Percentiles rank a stretch among this genome's conserved stretches.
Conservation (phyloP, 2,888 invertebrate genomes). For the Lamproptera curius region DNA sequence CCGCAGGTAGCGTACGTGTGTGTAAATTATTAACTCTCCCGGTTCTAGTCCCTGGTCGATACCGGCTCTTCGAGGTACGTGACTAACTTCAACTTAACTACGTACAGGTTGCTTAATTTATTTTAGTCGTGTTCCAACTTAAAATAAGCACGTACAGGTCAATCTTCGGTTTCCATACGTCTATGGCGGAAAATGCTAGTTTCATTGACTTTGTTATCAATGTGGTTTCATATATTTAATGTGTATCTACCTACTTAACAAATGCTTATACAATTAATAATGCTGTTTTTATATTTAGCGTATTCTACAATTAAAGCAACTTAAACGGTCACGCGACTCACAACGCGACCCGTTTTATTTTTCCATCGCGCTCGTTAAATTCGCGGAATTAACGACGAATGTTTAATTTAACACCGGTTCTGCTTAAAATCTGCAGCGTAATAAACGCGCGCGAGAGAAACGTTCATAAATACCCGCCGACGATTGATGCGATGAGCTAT, state of each 20-base stretch:
- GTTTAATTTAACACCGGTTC: conserved; percentile 10
- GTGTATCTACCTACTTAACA: no score
- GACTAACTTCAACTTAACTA: conserved; percentile 17
- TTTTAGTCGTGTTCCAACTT: conserved; percentile 7
- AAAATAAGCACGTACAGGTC: not conserved
- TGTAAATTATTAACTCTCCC: conserved; percentile 51
- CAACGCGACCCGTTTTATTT: no score
- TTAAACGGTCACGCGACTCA: no score
- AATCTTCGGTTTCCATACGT: not conserved
- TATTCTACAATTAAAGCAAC: no score
- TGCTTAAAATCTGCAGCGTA: conserved; percentile 8
- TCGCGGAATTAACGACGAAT: not conserved
- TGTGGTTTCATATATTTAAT: no score
- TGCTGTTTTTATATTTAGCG: no score
- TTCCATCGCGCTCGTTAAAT: not conserved
- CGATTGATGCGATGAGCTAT: conserved; percentile 14
- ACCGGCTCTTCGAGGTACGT: conserved; percentile 20
- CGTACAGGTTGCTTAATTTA: conserved; percentile 10
- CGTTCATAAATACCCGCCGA: conserved; percentile 9
- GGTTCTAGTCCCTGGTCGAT: conserved; percentile 35
- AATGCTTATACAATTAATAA: no score
- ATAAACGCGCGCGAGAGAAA: conserved; percentile 10
- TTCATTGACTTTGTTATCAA: no score
- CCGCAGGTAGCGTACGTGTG: conserved; percentile 45
- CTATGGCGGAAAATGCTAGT: no score